Base-by-base conservation (phyloP, 2,888 invertebrate species). In the Exocentrus adspersus region DNA sequence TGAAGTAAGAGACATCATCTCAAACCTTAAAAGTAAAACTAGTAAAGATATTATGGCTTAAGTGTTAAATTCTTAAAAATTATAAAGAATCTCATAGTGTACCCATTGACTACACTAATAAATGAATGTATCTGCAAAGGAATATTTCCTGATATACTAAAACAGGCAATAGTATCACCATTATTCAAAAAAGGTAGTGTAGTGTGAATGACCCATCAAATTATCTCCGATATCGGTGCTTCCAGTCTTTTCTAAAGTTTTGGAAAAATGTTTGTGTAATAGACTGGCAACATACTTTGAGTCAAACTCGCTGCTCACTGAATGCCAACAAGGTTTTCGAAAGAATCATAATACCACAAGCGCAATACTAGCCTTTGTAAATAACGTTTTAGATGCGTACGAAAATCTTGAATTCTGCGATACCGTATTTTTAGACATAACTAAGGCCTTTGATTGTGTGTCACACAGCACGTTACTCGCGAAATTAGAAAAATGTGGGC, bases 331-430 rank as follows among this genome's bases (percentile, higher is more conserved):
- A n/a, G 41, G 41, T 4, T 45, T 2, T 45, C 14, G 45, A 45
- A 45, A 45, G 14, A 45, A 45, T 45, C 41, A 17, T 17, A 45
- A 2, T 45, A 45, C 45, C 17, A 45, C 16, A 7, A 45, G 45
- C 17, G 45, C 14, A 16, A 45, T 45, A 17, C 17, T 45, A n/a
- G 10, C 45, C 10, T 45, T 45, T 45, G 19, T 19, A 14, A 45
- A 45, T n/a, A 45, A 1, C 1, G 45, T 45, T 17, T 10, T 45
- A 17, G 17, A 19, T 10, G 45, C 45, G 17, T 41, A 12, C 14
- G 41, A 41, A 41, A 14, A 41, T 41, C n/a, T 41, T n/a, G 41
- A 41, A 41, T 41, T 9, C 12, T n/a, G 12, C 41, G n/a, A 10
- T 41, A 41, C 41, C 7, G 12, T 10, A 41, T 41, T 41, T 1